Conservation (phyloP, 2,888 invertebrate species). For the Selenia dentaria region DNA sequence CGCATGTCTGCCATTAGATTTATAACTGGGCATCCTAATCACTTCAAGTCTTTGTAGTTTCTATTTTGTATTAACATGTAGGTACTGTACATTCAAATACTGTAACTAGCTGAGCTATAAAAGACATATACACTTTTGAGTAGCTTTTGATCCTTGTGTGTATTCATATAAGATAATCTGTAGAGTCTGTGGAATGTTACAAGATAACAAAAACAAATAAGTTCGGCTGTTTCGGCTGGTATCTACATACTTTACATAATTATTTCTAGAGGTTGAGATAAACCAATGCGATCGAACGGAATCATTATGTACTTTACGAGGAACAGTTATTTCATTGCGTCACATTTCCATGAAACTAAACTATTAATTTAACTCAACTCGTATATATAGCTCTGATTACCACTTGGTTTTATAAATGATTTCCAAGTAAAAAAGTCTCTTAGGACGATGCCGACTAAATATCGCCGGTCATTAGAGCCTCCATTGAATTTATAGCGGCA, state of each 20-base stretch:
- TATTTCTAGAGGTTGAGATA: constrained; percentile 37
- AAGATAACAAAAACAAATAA: constrained; percentile 19
- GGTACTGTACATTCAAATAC: too few species aligned
- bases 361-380: constrained; percentile 43
- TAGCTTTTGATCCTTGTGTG: too few species aligned
- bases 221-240: constrained; percentile 34
- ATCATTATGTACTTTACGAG: constrained; percentile 16
- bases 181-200: constrained; percentile 14
- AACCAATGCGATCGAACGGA: constrained; percentile 13
- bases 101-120: too few species aligned
- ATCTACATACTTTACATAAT: constrained; percentile 39
- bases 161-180: constrained; percentile 16
- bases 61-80: too few species aligned
- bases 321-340: constrained; percentile 33
- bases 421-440: constrained; percentile 44
- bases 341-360: constrained; percentile 43
- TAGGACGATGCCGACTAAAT: constrained; percentile 42
- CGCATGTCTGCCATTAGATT: constrained; percentile 6
- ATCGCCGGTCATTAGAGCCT: constrained; percentile 47
- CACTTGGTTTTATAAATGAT: constrained; percentile 44
- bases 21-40: constrained; percentile 15
- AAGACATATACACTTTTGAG: too few species aligned
- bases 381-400: constrained; percentile 45
- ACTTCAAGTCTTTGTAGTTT: too few species aligned
- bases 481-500: constrained; percentile 48